Conservation (phyloP, 2,113 vertebrate species). For the Mormyrus iriodes region DNA sequence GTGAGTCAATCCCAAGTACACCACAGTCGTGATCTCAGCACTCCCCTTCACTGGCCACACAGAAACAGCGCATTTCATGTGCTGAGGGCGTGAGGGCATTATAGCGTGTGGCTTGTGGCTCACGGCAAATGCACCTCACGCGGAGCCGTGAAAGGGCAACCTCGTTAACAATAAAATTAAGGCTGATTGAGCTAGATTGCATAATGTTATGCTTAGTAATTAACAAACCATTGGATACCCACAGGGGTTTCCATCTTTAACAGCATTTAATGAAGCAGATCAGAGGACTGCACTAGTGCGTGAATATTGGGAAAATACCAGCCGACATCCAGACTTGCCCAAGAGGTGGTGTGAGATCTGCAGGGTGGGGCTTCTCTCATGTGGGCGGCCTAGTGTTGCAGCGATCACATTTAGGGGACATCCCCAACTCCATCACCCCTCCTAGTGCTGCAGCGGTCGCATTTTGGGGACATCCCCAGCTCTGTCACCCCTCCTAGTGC, state of each 20-base stretch:
- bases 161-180: slow-evolving; percentile 7
- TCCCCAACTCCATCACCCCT: not conserved
- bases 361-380: not conserved
- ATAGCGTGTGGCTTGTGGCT: not conserved
- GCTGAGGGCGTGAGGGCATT: not conserved
- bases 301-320: slow-evolving; percentile 6
- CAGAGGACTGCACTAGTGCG: not conserved
- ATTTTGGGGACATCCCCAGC: no score
- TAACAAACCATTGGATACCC: slow-evolving; percentile 19
- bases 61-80: not conserved
- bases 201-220: slow-evolving; percentile 17
- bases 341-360: not conserved
- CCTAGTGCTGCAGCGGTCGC: not conserved
- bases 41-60: not conserved
- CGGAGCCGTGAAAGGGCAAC: not conserved
- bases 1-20: not conserved
- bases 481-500: no score
- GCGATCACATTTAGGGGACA: not conserved
- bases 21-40: no score
- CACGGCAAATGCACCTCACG: not conserved
- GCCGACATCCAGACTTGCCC: not conserved
- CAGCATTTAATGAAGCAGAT: slow-evolving; percentile 17
- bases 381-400: not conserved
- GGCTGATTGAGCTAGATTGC: slow-evolving; percentile 14
- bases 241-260: slow-evolving; percentile 11